phyloP scores from a whole-genome alignment of 2,113 vertebrate species.

The Prochilodus magdalenae region DNA sequence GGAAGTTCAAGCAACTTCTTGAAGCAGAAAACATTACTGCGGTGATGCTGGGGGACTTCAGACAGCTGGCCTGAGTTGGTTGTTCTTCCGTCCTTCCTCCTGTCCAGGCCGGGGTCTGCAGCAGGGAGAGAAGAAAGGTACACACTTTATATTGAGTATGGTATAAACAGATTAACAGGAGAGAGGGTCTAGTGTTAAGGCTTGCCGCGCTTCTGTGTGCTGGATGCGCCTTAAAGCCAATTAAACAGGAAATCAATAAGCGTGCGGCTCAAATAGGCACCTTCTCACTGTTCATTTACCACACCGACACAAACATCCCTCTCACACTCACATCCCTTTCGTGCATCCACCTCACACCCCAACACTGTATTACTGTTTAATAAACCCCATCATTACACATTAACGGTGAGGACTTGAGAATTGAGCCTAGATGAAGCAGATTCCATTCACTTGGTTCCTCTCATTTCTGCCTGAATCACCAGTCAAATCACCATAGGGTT shows the following conservation, averaged over 20 bases:
- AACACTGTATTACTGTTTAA: too few species aligned
- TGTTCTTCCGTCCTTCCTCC: not conserved
- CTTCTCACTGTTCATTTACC: not conserved
- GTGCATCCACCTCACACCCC: too few species aligned
- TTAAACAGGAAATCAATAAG: slow-evolving; percentile 14
- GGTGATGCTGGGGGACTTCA: not conserved
- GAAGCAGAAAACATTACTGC: slow-evolving; percentile 2
- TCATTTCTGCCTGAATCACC: slow-evolving; percentile 11
- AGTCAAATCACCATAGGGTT: not conserved
- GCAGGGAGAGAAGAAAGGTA: not conserved
- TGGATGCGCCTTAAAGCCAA: slow-evolving; percentile 1
- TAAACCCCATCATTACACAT: too few species aligned
- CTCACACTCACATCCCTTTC: too few species aligned
- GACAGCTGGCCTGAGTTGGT: not conserved
- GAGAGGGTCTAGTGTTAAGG: not conserved
- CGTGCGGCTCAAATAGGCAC: not conserved
- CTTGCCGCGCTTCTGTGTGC: not conserved
- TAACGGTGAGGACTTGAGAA: too few species aligned
- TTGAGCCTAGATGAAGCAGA: not conserved
- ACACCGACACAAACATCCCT: not conserved
- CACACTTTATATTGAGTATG: not conserved
- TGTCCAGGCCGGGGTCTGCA: not conserved
- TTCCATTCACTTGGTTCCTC: not conserved
- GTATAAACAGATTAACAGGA: not conserved
- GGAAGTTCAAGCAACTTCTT: not conserved